These are phyloP conservation scores for Siniperca scherzeri DNA, from an alignment of 2,797 vertebrate genomes.

Conservation along the genomic window DNA sequence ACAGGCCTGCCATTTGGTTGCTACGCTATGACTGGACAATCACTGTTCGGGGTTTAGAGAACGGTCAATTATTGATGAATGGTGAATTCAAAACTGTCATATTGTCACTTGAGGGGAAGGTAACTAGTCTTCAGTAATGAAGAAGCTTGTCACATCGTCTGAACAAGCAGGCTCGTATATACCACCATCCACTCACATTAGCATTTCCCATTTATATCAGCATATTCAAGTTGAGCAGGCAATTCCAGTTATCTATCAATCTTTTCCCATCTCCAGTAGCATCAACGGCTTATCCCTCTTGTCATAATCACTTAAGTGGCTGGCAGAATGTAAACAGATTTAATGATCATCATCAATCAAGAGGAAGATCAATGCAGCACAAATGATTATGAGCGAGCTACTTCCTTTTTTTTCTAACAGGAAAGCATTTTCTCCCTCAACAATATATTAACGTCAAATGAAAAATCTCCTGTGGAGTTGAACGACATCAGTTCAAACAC, in stretches of 20 bases:
- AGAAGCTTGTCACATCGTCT: constrained; percentile 34
- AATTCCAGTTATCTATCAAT: constrained; percentile 75
- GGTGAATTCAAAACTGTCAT: constrained; percentile 17
- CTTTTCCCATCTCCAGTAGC: constrained; percentile 71
- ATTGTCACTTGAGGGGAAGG: constrained; percentile 20
- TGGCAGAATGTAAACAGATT: constrained; percentile 79
- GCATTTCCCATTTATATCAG: constrained; percentile 75
- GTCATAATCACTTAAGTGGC: constrained; percentile 78
- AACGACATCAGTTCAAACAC: constrained; percentile 25
- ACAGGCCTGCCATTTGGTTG: neutral
- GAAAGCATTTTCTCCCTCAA: constrained; percentile 43
- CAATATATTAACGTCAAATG: constrained; percentile 46
- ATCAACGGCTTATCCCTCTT: constrained; percentile 74
- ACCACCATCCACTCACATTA: constrained; percentile 68
- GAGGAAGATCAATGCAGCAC: constrained; percentile 70
- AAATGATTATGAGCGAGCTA: constrained; percentile 64
- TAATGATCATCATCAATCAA: constrained; percentile 80
- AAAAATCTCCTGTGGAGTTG: constrained; percentile 25
- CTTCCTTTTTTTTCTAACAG: constrained; percentile 49
- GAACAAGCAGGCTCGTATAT: constrained; percentile 41
- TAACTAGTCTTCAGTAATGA: constrained; percentile 47
- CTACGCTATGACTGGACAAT: constrained; percentile 1
- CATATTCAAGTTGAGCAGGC: constrained; percentile 60
- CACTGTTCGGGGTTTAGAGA: neutral
- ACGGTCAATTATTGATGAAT: constrained; percentile 23